These are phyloP conservation scores for Labrus mixtus DNA, from an alignment of 2,113 vertebrate genomes.

Conservation along the genomic window DNA sequence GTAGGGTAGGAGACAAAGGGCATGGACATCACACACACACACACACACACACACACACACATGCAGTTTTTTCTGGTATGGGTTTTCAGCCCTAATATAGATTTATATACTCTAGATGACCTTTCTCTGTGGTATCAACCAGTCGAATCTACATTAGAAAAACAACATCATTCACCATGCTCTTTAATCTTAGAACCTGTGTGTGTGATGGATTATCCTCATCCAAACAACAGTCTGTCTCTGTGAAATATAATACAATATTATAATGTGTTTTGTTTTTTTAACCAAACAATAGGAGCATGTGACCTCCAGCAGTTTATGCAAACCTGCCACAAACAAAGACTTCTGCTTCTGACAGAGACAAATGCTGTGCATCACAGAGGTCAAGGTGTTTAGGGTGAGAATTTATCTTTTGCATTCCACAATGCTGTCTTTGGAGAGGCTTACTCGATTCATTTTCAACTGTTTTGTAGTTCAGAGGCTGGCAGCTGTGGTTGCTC, in stretches of 20 bases:
- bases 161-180: background rate
- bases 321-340: background rate
- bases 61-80: background rate
- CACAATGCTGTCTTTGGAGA: background rate
- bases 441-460: background rate
- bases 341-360: conserved; percentile 1
- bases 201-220: background rate
- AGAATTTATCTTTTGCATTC: background rate
- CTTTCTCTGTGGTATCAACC: background rate
- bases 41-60: background rate
- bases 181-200: background rate
- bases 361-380: background rate
- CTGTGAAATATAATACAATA: background rate
- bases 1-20: conserved; percentile 53
- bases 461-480: background rate
- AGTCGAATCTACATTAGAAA: background rate
- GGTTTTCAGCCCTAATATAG: background rate
- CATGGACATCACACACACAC: conserved; percentile 31
- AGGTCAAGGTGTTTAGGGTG: background rate
- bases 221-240: background rate
- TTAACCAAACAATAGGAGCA: background rate
- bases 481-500: background rate
- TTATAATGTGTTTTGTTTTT: background rate
- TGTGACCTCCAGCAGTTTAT: background rate
- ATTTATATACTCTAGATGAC: background rate